phyloP scores from a whole-genome alignment of 2,888 invertebrate genomes.

The Agrotis ipsilon region DNA sequence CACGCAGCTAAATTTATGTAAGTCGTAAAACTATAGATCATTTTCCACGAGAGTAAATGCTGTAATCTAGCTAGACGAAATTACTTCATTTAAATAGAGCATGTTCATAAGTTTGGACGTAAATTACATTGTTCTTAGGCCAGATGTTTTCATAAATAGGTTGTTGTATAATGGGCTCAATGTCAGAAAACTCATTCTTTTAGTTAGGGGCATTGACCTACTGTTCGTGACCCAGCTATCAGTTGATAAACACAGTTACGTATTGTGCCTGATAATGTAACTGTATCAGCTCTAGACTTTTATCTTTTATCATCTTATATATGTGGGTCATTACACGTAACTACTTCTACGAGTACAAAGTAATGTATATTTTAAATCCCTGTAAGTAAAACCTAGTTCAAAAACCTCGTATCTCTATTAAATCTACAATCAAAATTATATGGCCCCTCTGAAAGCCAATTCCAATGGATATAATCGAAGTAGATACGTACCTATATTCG shows the following conservation, averaged over 20 bases:
- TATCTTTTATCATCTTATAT: slow-evolving; percentile 31
- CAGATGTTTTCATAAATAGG: slow-evolving; percentile 21
- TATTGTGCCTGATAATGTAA: slow-evolving; percentile 30
- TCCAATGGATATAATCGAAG: slow-evolving; percentile 19
- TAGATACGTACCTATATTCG: neutral
- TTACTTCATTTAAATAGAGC: slow-evolving; percentile 47
- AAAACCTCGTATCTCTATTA: slow-evolving; percentile 13
- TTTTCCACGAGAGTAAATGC: slow-evolving; percentile 30
- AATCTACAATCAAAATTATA: slow-evolving; percentile 9
- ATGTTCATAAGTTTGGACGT: slow-evolving; percentile 28
- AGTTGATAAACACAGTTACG: slow-evolving; percentile 43
- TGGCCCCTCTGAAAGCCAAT: slow-evolving; percentile 5
- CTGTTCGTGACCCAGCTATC: slow-evolving; percentile 56
- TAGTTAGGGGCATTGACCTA: slow-evolving; percentile 51
- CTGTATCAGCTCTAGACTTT: slow-evolving; percentile 24
- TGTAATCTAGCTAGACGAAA: slow-evolving; percentile 22
- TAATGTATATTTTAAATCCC: neutral
- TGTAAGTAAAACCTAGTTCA: neutral
- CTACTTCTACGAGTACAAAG: neutral
- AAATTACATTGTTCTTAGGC: slow-evolving; percentile 2
- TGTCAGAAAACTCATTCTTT: slow-evolving; percentile 32
- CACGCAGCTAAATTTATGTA: slow-evolving; percentile 30
- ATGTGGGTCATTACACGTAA: slow-evolving; percentile 25
- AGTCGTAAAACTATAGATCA: slow-evolving; percentile 39
- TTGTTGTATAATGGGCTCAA: slow-evolving; percentile 15